A percentile compares a stretch with the other conserved stretches of the same genome.
Conservation (phyloP, 2,113 vertebrate genomes). For the Nyctibius bracteatus region DNA sequence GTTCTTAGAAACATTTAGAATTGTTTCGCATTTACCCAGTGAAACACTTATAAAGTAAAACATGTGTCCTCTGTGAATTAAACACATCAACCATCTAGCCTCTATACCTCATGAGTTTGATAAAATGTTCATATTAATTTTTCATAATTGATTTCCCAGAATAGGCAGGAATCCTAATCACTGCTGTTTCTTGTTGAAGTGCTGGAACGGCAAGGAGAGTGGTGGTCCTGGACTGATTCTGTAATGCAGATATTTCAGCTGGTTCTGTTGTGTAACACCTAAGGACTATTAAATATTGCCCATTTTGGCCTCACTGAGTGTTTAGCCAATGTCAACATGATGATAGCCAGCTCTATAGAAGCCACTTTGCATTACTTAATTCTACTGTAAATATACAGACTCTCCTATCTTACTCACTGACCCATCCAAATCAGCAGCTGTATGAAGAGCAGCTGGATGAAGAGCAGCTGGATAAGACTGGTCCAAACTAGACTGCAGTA, state of each 20-base stretch:
- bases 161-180: background rate
- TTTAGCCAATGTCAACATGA: background rate
- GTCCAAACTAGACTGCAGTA: background rate
- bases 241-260: background rate
- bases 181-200: background rate
- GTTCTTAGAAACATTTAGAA: background rate
- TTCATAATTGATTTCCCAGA: background rate
- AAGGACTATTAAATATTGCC: background rate
- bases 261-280: background rate
- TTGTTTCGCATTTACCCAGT: background rate
- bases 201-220: background rate
- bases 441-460: background rate
- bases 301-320: background rate
- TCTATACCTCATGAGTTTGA: background rate
- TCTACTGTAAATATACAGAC: background rate
- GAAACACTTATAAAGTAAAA: background rate
- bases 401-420: background rate
- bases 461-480: background rate
- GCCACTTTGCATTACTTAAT: background rate
- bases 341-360: background rate
- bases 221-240: background rate
- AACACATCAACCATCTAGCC: background rate
- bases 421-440: background rate
- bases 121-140: background rate
- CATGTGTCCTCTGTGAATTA: background rate